Base-by-base conservation (phyloP, 2,797 vertebrate genomes). In the Gouania willdenowi region DNA sequence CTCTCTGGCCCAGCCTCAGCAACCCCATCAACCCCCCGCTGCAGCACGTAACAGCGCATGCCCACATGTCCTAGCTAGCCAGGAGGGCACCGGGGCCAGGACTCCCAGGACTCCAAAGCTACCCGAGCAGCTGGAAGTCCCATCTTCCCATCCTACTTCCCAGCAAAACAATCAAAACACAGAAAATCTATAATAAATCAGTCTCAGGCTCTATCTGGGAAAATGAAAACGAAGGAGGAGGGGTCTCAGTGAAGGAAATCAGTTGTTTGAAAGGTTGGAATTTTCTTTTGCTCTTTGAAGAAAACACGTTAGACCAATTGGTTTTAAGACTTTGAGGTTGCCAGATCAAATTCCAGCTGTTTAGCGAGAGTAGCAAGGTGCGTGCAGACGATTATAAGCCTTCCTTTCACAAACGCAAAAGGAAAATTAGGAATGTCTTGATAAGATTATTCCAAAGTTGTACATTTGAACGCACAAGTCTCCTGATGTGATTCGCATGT, bases 1-100 rank as follows among this genome's bases (percentile, higher is more conserved):
- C 82, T 87, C 71, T 69, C 77, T 81, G 76, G 74, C 81, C 71
- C 67, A 61, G 75, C 67, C 79, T 71, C 58, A 48, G 62, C 74
- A 79, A 79, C 57, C 71, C 78, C 82, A 88, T 89, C 89, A 88
- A 63, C 81, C 82, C 82, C 89, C 88, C 3, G 61, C 68, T n/a
- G 80, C 2, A 75, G 52, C 52, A 73, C 55, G 41, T 59, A 60
- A 81, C 75, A 64, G 77, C 81, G 69, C 81, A 80, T 69, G 83
- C 75, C 78, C 71, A 66, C 75, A 76, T 67, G 75, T 68, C 64
- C 25, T 40, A 72, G 46, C 76, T 75, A 79, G 76, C 74, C 57
- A 44, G 78, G 71, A 82, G 85, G 77, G 76, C 79, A 82, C 67
- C 50, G 50, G 49, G 81, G 68, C 79, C 81, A 77, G 67, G 54